These are phyloP conservation scores for Caenorhabditis brenneri DNA, from an alignment of 1,140 invertebrate genomes.

Conservation along the genomic window DNA sequence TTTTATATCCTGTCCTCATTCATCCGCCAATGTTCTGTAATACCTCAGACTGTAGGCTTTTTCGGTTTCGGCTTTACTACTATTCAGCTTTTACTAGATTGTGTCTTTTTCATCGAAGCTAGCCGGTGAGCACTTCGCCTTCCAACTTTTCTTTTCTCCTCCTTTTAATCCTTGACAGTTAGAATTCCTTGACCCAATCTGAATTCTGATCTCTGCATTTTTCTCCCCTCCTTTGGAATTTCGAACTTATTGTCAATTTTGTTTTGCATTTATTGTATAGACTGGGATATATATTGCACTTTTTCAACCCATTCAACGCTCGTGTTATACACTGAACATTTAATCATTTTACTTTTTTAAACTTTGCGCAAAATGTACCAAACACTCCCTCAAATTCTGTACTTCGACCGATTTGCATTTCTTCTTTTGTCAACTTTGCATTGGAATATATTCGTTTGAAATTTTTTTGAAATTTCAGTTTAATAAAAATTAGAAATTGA, in stretches of 20 bases:
- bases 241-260: background rate
- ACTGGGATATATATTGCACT: background rate
- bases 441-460: background rate
- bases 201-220: slow-evolving; percentile 15
- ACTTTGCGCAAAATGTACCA: background rate
- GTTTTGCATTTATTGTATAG: background rate
- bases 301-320: background rate
- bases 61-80: background rate
- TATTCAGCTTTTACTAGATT: background rate
- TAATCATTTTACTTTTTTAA: background rate
- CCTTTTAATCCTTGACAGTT: slow-evolving; percentile 3
- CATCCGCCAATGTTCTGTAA: background rate
- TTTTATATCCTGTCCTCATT: background rate
- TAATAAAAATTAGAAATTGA: background rate
- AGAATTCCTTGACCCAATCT: slow-evolving; percentile 27
- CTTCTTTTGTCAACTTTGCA: background rate
- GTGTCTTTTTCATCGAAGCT: slow-evolving; percentile 16
- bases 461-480: slow-evolving; percentile 3
- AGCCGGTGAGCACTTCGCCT: slow-evolving; percentile 27
- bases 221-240: background rate
- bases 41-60: slow-evolving; percentile 31
- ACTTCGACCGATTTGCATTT: slow-evolving; percentile 24
- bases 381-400: background rate
- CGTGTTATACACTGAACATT: background rate
- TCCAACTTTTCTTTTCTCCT: background rate